These are phyloP conservation scores for Malaclemys terrapin DNA, from an alignment of 2,113 vertebrate genomes.

Conservation along the genomic window DNA sequence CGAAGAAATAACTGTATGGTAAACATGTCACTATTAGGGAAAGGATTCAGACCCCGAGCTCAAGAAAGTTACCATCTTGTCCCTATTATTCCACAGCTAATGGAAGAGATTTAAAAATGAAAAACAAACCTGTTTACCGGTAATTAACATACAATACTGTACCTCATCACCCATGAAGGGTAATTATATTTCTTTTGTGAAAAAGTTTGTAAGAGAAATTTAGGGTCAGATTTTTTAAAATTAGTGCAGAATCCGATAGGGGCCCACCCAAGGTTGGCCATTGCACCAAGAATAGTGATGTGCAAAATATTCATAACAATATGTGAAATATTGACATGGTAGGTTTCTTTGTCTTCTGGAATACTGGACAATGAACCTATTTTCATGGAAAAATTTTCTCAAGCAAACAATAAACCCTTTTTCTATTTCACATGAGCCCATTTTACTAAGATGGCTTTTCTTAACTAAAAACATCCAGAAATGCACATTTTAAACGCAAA, in stretches of 20 bases:
- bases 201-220: not conserved
- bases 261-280: not conserved
- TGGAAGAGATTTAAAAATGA: not conserved
- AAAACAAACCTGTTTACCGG: fast-evolving
- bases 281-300: fast-evolving
- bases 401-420: not conserved
- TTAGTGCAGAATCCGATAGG: fast-evolving
- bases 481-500: fast-evolving
- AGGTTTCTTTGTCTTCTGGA: not conserved
- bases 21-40: fast-evolving
- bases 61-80: fast-evolving
- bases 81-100: not conserved
- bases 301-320: not conserved
- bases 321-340: not conserved
- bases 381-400: not conserved
- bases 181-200: not conserved
- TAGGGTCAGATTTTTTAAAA: fast-evolving
- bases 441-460: not conserved
- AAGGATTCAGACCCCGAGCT: not conserved
- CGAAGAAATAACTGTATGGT: not conserved
- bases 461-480: not conserved
- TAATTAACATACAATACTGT: not conserved
- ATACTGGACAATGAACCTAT: not conserved
- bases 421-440: fast-evolving
- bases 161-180: not conserved